Evolutionary conservation across 2,888 invertebrate species (phyloP).

Genomic region (Chrysotoxum bicinctum): DNA sequence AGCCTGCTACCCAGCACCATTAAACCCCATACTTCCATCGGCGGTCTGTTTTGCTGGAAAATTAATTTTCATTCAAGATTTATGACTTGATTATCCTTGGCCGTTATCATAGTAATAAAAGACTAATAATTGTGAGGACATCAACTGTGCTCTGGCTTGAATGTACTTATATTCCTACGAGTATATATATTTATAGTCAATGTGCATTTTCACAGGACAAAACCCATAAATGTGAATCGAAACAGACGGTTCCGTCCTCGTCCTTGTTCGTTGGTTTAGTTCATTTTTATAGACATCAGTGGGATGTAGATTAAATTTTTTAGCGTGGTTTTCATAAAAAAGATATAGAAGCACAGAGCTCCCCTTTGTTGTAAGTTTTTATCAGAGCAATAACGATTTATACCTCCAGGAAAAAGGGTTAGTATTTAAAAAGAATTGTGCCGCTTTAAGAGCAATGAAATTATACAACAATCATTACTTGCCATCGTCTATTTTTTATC

Average conservation of each 20-base stretch:
- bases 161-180: neutral
- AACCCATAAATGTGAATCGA: slow-evolving; percentile 28
- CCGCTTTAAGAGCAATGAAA: neutral
- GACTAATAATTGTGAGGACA: slow-evolving; percentile 51
- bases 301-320: slow-evolving; percentile 53
- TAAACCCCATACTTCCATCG: slow-evolving; percentile 36
- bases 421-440: neutral
- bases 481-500: neutral
- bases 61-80: slow-evolving; percentile 71
- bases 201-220: slow-evolving; percentile 22
- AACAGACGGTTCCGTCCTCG: neutral
- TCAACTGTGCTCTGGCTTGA: neutral
- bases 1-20: neutral
- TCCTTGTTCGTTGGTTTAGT: neutral
- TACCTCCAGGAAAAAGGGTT: neutral
- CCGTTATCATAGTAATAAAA: slow-evolving; percentile 68
- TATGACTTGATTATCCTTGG: slow-evolving; percentile 71
- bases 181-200: neutral
- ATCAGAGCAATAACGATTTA: neutral
- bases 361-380: neutral
- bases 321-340: slow-evolving; percentile 44
- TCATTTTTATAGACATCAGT: slow-evolving; percentile 47
- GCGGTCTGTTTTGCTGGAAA: slow-evolving; percentile 65
- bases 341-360: neutral
- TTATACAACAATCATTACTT: neutral